Evolutionary conservation across 1,140 invertebrate species (phyloP), one percentile per base, ranked within the genome.

Genomic region (Bradynema listronoti): DNA sequence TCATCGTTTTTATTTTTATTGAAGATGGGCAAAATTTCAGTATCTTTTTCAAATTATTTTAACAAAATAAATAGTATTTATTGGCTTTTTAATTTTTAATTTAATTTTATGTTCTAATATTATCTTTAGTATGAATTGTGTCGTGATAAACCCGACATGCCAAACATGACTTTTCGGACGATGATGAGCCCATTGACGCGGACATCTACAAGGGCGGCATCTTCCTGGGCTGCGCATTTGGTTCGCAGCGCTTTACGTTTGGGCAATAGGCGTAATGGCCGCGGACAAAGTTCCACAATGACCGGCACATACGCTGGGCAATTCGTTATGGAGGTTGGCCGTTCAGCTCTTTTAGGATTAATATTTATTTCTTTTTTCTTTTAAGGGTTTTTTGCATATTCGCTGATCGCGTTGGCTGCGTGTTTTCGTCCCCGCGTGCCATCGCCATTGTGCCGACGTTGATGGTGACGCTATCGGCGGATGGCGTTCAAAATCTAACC

Each of bases 381-480:
- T n/a, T n/a, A n/a, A n/a, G 84, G 90, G 90, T 5, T 93, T 93
- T 74, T 79, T 93, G 4, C 88, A 91, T 78, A 80, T 93, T 7
- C 84, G 86, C 73, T 91, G 89, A 89, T 84, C 86, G 4, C 81
- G 87, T 45, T 93, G 90, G 90, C 88, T 88, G 76, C 79, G 90
- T 81, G 88, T 92, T 4, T 79, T 92, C n/a, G 4, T 83, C 90
- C 52, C 92, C 90, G 0, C 82, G 90, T 65, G 84, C 85, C 1
- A 87, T 92, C 65, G 90, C 90, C 19, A 91, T 93, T 68, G 79
- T 87, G 9, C 90, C 90, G 2, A 92, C 90, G n/a, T 86, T 93
- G n/a, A n/a, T n/a, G 5, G 82, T 89, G 0, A 87, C 89, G 1
- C 36, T 78, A 22, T 63, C 58, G 24, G 51, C 84, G 63, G 84